A percentile compares a stretch with the other conserved stretches of the same genome.
Evolutionary conservation across 2,888 invertebrate genomes (phyloP).

Genomic region (Empis stercorea): DNA sequence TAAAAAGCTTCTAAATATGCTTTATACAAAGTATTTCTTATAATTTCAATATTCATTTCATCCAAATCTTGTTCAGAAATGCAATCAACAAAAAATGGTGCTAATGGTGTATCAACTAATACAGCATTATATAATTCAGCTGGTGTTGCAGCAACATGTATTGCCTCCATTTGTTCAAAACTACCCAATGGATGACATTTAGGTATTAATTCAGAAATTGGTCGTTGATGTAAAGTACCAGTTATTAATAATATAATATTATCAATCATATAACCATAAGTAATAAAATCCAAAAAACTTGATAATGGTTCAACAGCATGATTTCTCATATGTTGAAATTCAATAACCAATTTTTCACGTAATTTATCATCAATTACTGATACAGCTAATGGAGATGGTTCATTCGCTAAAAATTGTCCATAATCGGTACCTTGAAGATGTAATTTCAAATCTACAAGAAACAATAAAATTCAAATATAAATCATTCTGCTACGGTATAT

Average conservation of each 20-base stretch:
- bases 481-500: background rate
- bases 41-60: slow-evolving; percentile 99
- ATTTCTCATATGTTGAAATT: slow-evolving; percentile 96
- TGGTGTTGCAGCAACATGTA: slow-evolving; percentile 98
- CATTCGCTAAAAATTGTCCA: slow-evolving; percentile 97
- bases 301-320: slow-evolving; percentile 95
- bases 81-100: slow-evolving; percentile 98
- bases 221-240: slow-evolving; percentile 95
- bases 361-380: slow-evolving; percentile 97
- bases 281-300: slow-evolving; percentile 97
- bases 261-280: slow-evolving; percentile 99
- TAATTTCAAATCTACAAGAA: slow-evolving; percentile 89
- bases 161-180: slow-evolving; percentile 99
- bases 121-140: slow-evolving; percentile 99
- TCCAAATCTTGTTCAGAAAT: slow-evolving; percentile 99
- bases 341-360: slow-evolving; percentile 94
- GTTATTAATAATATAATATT: slow-evolving; percentile 97
- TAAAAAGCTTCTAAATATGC: slow-evolving; percentile 94
- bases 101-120: slow-evolving; percentile 94
- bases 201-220: slow-evolving; percentile 94
- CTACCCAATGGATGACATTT: slow-evolving; percentile 99
- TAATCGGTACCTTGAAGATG: slow-evolving; percentile 99
- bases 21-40: slow-evolving; percentile 97
- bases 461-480: too few species aligned
- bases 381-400: slow-evolving; percentile 93